Base-by-base conservation (phyloP, 2,797 vertebrate species). In the Taeniopygia guttata region DNA sequence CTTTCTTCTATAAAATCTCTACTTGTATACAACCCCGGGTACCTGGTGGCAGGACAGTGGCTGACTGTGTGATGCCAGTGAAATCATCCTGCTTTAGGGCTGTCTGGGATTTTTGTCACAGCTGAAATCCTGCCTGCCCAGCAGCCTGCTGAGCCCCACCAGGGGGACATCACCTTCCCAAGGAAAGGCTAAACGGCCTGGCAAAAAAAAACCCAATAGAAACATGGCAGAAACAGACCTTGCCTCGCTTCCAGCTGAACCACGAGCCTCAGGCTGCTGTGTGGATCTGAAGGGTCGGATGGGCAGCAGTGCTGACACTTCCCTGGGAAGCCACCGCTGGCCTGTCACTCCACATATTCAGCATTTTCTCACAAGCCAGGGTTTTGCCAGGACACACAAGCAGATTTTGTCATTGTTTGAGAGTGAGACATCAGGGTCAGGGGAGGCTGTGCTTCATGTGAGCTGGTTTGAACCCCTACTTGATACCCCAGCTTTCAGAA, bases 341-440 rank as follows among this genome's bases (percentile, higher is more conserved):
- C 67, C 68, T 92, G 81, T 84, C 70, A 74, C 52, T 90, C 70
- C 49, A 32, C 34, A 87, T 73, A 62, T 32, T 63, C 81, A 76
- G 81, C 36, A 30, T 75, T 87, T 95, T 93, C 55, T 87, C 70
- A 87, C 45, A 90, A 84, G 75, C n/a, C 52, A 70, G 72, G 69
- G 88, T 86, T 94, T 78, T 2, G 0, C 46, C 7, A 11, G 43
- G 82, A 32, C 81, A 89, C 73, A 63, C n/a, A 74, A 73, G 32
- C 17, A 23, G 23, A 68, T 80, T 87, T 91, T 1, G 0, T 70
- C 46, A 16, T 74, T 64, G 59, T 80, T 83, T 70, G 74, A 67
- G 56, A 76, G 32, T 3, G 9, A 79, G 45, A 60, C 27, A 13
- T 63, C 59, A 29, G 59, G 36, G 43, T 63, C 42, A 46, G 55